Evolutionary conservation across 2,888 invertebrate species (phyloP).

Genomic region (Pantelozetes paolii): DNA sequence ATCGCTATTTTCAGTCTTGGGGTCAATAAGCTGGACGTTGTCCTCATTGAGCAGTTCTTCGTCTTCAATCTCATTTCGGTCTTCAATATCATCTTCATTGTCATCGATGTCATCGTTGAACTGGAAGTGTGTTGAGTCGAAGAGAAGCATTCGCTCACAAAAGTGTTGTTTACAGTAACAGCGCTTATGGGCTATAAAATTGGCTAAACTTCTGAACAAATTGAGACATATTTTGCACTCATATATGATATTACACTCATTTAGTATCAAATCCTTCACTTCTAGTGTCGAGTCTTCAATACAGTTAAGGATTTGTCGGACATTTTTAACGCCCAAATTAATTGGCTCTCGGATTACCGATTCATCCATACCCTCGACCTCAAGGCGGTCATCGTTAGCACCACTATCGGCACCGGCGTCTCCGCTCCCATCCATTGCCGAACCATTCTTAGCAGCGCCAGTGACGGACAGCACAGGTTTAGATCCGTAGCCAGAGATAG

Average conservation of each 20-base stretch:
- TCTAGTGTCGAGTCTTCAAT: slow-evolving; percentile 71
- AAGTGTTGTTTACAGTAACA: slow-evolving; percentile 62
- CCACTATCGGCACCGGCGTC: not conserved
- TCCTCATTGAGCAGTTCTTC: slow-evolving; percentile 44
- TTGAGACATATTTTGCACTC: slow-evolving; percentile 83
- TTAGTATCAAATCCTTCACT: slow-evolving; percentile 64
- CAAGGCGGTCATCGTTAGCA: not conserved
- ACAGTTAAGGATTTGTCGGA: slow-evolving; percentile 66
- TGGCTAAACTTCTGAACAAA: slow-evolving; percentile 77
- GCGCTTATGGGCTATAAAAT: slow-evolving; percentile 83
- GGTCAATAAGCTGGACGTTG: not conserved
- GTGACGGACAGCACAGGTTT: not conserved
- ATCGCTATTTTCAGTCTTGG: not conserved
- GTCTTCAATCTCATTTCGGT: slow-evolving; percentile 48
- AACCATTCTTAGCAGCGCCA: not conserved
- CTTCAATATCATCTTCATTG: slow-evolving; percentile 63
- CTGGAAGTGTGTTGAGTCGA: slow-evolving; percentile 40
- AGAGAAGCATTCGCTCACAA: slow-evolving; percentile 47
- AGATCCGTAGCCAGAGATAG: not conserved
- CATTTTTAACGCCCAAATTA: slow-evolving; percentile 64
- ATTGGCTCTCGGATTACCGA: slow-evolving; percentile 62
- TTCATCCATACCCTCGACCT: slow-evolving; percentile 50
- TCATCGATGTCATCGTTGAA: slow-evolving; percentile 51
- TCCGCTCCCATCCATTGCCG: not conserved
- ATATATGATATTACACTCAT: slow-evolving; percentile 82